These are phyloP conservation scores for Hydraecia micacea DNA, from an alignment of 2,888 invertebrate species.

Conservation along the genomic window DNA sequence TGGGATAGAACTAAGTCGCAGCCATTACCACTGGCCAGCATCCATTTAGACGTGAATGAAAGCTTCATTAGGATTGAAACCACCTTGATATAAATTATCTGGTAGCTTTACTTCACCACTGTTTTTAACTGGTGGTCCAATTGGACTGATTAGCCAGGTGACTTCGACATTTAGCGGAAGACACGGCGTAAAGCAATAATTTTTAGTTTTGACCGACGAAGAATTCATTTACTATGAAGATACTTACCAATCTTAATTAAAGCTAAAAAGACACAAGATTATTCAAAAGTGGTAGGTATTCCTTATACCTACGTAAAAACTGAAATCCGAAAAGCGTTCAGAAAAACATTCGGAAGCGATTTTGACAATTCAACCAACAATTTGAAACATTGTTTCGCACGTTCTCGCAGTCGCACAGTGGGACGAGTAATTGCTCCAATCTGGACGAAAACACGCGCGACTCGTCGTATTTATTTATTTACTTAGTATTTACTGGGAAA, in stretches of 20 bases:
- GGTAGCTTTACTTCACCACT: background rate
- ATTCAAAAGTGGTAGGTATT: background rate
- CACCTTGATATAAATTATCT: background rate
- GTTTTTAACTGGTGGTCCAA: background rate
- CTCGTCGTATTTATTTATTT: conserved; percentile 88
- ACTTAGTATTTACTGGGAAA: conserved; percentile 86
- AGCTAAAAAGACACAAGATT: background rate
- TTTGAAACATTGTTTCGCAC: conserved; percentile 71
- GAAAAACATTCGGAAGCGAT: conserved; percentile 62
- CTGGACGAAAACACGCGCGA: conserved; percentile 82
- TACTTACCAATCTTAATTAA: background rate
- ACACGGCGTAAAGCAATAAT: no score
- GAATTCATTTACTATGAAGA: background rate
- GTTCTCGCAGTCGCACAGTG: conserved; percentile 63
- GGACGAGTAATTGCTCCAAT: conserved; percentile 86
- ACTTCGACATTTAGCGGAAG: background rate
- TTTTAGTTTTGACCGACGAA: background rate
- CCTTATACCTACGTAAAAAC: conserved; percentile 20
- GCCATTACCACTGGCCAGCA: background rate
- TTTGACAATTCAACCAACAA: conserved; percentile 72
- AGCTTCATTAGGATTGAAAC: background rate
- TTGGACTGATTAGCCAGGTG: background rate
- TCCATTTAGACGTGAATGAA: background rate
- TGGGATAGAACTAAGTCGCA: background rate
- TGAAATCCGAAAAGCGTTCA: conserved; percentile 31